Conservation (phyloP, 2,113 vertebrate species). For the Lophochroa leadbeateri region DNA sequence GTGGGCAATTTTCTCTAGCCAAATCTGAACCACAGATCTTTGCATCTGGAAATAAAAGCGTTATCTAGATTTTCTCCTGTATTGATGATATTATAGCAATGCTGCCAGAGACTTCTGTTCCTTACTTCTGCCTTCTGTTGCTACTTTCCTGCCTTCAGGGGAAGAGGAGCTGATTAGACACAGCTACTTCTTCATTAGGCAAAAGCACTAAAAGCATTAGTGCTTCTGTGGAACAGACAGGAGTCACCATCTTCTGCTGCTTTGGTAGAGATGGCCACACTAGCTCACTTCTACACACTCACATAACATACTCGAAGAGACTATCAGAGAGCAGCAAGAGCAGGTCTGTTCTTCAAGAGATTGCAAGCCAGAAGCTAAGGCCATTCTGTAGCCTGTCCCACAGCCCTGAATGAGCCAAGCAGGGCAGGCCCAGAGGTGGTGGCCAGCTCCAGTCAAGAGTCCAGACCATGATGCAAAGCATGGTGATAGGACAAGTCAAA, state of each 20-base stretch:
- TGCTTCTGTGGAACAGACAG: background rate
- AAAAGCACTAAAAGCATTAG: background rate
- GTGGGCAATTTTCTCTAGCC: background rate
- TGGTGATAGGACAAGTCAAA: background rate
- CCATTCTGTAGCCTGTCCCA: background rate
- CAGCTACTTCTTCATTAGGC: background rate
- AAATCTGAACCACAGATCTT: constrained; percentile 30
- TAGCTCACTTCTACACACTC: background rate
- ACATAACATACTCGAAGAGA: background rate
- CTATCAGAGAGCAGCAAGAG: background rate
- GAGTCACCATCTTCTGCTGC: background rate
- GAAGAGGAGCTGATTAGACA: background rate
- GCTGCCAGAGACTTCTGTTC: background rate
- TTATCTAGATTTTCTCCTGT: constrained; percentile 25
- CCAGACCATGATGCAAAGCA: background rate
- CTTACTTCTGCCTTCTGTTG: background rate
- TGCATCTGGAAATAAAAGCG: background rate
- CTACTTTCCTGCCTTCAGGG: background rate
- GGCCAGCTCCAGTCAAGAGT: background rate
- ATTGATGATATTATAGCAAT: background rate
- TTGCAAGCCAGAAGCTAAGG: background rate
- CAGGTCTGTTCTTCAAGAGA: background rate
- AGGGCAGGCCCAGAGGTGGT: background rate
- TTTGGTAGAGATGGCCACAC: background rate
- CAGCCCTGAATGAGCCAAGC: background rate